These are phyloP conservation scores for Phyllopteryx taeniolatus DNA, from an alignment of 2,113 vertebrate genomes.

Conservation along the genomic window DNA sequence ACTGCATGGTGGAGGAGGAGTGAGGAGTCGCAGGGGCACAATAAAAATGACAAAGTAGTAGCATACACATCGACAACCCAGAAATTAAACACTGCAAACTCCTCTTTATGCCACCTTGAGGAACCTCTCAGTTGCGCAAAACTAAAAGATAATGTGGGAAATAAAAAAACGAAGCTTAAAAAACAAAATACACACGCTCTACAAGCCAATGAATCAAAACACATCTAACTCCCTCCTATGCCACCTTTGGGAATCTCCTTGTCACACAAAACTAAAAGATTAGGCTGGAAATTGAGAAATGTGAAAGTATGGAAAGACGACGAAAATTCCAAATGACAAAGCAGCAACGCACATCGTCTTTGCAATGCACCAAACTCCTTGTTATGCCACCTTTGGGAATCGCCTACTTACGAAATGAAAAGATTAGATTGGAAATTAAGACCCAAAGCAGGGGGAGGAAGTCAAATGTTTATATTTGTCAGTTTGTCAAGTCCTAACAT, in stretches of 20 bases:
- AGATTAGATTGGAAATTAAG: neutral
- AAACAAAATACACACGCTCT: neutral
- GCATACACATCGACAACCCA: neutral
- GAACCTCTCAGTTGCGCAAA: neutral
- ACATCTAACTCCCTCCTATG: neutral
- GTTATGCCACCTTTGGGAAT: slow-evolving; percentile 16
- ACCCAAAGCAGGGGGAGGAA: neutral
- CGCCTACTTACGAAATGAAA: neutral
- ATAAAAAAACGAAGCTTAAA: no score
- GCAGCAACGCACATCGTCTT: slow-evolving; percentile 26
- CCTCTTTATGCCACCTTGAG: neutral
- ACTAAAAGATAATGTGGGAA: neutral
- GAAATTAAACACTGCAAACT: neutral
- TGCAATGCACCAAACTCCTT: slow-evolving; percentile 1
- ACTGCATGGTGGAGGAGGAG: neutral
- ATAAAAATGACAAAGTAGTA: neutral
- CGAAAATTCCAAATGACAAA: slow-evolving; percentile 47
- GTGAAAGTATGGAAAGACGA: neutral
- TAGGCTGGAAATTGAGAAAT: neutral
- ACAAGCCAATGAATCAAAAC: neutral
- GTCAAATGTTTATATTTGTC: neutral
- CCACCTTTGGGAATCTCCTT: neutral
- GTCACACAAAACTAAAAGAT: neutral
- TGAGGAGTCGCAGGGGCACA: neutral
- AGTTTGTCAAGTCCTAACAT: neutral